Conservation (phyloP, 1,140 invertebrate genomes). For the Saxidomus purpurata region DNA sequence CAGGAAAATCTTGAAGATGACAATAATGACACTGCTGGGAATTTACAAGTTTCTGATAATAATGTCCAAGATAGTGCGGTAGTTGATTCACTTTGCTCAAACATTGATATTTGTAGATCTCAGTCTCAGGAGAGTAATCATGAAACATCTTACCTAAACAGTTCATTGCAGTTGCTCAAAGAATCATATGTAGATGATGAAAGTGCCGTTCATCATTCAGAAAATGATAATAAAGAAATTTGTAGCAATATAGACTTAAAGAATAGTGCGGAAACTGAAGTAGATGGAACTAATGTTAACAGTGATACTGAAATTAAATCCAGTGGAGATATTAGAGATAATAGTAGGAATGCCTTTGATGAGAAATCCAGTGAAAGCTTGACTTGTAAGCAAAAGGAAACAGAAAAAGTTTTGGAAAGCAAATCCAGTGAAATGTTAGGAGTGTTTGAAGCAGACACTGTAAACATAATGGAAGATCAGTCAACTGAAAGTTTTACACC, state of each 20-base stretch:
- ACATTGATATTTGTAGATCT: not conserved
- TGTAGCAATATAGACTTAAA: not conserved
- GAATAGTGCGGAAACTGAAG: not conserved
- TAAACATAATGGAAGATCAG: not conserved
- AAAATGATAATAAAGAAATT: not conserved
- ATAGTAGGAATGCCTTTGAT: too few species aligned
- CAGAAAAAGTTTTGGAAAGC: not conserved
- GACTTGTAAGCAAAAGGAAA: too few species aligned
- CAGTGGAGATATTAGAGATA: too few species aligned
- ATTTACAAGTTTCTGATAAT: not conserved
- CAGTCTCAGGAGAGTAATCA: not conserved
- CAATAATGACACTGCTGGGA: not conserved
- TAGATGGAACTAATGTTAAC: not conserved
- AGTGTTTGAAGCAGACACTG: not conserved
- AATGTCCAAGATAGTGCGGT: not conserved
- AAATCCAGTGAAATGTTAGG: not conserved
- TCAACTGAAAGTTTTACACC: not conserved
- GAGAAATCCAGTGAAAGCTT: too few species aligned
- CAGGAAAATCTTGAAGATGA: not conserved
- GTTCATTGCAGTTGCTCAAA: slow-evolving; percentile 51
- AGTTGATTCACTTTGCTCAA: not conserved
- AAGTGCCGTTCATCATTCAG: not conserved
- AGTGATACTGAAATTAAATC: not conserved
- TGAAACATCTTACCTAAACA: not conserved
- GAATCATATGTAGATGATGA: slow-evolving; percentile 29